Conservation (phyloP, 2,797 vertebrate species). For the Dallia pectoralis region DNA sequence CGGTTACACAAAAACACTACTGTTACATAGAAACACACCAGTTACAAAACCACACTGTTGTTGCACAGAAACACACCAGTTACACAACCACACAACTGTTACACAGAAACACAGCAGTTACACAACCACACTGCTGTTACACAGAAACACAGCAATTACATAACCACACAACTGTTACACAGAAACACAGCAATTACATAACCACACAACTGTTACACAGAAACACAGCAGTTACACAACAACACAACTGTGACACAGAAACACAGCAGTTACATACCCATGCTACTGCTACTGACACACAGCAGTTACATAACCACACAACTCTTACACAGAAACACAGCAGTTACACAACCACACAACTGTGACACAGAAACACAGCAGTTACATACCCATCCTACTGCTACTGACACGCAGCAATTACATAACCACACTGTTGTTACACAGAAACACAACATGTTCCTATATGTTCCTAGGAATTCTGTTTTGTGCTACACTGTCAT, state of each 20-base stretch:
- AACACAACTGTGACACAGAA: background rate
- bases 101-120: background rate
- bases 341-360: background rate
- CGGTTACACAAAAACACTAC: background rate
- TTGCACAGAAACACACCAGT: background rate
- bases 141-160: background rate
- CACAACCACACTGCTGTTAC: background rate
- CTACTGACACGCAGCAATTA: conserved; percentile 16
- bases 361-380: background rate
- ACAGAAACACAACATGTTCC: background rate
- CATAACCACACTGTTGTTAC: background rate
- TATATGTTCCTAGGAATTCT: background rate
- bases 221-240: background rate
- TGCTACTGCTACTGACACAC: background rate
- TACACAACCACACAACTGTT: background rate
- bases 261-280: no score
- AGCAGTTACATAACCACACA: background rate
- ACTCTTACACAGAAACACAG: background rate
- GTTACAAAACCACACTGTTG: background rate
- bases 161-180: background rate
- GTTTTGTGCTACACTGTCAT: background rate
- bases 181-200: background rate
- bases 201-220: background rate
- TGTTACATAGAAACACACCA: background rate
- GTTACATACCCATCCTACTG: background rate